Conservation (phyloP, 2,888 invertebrate species). For the Chymomyza caudatula region DNA sequence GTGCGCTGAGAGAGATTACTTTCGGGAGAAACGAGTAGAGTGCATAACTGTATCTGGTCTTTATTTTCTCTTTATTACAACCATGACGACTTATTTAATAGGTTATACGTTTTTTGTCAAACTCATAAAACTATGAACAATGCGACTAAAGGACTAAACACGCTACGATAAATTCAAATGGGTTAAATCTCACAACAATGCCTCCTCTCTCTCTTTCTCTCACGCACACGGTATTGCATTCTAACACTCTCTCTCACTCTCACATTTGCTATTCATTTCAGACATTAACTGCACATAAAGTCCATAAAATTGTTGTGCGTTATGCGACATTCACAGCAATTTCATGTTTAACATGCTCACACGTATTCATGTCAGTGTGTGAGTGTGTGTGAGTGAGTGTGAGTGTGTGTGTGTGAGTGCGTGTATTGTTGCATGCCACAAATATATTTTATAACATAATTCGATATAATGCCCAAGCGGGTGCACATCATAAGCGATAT, state of each 20-base stretch:
- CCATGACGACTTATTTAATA: background rate
- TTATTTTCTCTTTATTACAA: no score
- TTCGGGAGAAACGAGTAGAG: background rate
- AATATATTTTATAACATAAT: slow-evolving; percentile 5
- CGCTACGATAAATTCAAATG: background rate
- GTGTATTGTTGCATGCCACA: background rate
- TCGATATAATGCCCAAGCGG: background rate
- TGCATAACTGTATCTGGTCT: background rate
- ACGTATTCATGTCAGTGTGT: slow-evolving; percentile 28
- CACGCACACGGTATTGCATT: no score
- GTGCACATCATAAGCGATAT: background rate
- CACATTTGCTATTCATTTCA: background rate
- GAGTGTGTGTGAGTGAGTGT: background rate
- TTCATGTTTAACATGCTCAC: slow-evolving; percentile 35
- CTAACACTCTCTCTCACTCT: background rate
- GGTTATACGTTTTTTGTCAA: background rate
- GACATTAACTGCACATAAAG: slow-evolving; percentile 51
- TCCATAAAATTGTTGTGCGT: slow-evolving; percentile 37
- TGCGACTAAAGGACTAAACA: background rate
- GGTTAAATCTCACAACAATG: background rate
- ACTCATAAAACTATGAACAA: background rate
- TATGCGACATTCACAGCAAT: slow-evolving; percentile 8
- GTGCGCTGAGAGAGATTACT: no score
- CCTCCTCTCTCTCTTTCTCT: background rate
- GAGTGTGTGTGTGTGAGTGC: background rate